These are phyloP conservation scores for Cephus runcator DNA, from an alignment of 2,888 invertebrate genomes.

Conservation along the genomic window DNA sequence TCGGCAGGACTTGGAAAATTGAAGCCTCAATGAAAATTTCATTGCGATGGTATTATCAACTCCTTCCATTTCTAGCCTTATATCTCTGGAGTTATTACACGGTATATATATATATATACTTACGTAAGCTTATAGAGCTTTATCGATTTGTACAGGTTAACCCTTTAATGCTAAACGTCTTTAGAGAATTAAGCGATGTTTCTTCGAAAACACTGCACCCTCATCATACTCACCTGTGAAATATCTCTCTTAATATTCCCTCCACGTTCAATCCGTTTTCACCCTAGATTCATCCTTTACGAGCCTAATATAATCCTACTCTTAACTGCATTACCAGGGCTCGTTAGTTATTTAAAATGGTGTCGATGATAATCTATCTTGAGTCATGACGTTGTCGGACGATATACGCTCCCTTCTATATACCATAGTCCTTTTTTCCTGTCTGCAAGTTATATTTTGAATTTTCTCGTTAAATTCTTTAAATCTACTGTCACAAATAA, in stretches of 20 bases:
- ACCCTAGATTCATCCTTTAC: not conserved
- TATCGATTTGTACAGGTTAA: not conserved
- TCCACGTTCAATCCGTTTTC: not conserved
- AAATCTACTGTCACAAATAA: too few relatives aligned
- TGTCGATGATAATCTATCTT: not conserved
- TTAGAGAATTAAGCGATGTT: not conserved
- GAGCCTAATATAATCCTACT: not conserved
- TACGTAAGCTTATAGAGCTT: not conserved
- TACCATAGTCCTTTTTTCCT: not conserved
- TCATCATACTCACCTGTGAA: not conserved
- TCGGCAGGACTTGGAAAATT: not conserved
- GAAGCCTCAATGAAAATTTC: not conserved
- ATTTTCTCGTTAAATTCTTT: not conserved
- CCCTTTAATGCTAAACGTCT: not conserved
- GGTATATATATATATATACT: too few relatives aligned
- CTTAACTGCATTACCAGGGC: not conserved
- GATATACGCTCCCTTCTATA: not conserved
- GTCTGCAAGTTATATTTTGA: not conserved
- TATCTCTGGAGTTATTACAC: too few relatives aligned
- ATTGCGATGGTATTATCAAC: not conserved
- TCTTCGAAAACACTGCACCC: not conserved
- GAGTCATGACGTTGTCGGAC: not conserved
- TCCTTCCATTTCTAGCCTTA: not conserved
- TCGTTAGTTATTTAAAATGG: not conserved
- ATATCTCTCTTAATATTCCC: not conserved